Evolutionary conservation across 2,797 vertebrate genomes (phyloP), one percentile per base, ranked within the genome.

Genomic region (Bryconaethiops microstoma): DNA sequence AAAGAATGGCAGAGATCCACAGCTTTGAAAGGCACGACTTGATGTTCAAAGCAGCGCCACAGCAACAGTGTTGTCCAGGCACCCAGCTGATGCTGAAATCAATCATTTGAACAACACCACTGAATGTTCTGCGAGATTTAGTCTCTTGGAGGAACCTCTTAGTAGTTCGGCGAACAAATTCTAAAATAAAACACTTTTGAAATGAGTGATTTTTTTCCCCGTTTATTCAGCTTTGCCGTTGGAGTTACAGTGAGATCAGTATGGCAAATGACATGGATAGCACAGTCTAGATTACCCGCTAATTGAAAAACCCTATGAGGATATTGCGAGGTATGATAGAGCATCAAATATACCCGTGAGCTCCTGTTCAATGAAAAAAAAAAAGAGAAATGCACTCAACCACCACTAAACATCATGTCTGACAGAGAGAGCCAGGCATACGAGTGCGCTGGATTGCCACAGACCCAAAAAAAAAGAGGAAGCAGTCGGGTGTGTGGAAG

Each of bases 161-260:
- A 19, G 69, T 14, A 70, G 8, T 50, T 7, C n/a, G 12, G 50
- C 17, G 35, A 54, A 80, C 59, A 73, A 72, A 62, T 23, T 76
- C 63, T 80, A 78, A 76, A 87, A 83, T 82, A 80, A 87, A 83
- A 84, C 77, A 87, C 77, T 80, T 23, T 80, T 78, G 81, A 85
- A 82, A 78, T 62, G 59, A 83, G 59, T 40, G 17, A 55, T 72
- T 79, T 67, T 74, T 79, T 79, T 60, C 62, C 83, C 74, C 55
- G 73, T 87, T 87, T 85, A 87, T 85, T 87, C 84, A 80, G 74
- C 74, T 77, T 82, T 83, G 79, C 86, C 5, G 71, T 82, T 80
- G 71, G 74, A 82, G 76, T 85, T 85, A 84, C 84, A 85, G 82
- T 87, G 82, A 82, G 75, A 83, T 87, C 82, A 85, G 76, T 84